Base-by-base conservation (phyloP, 2,888 invertebrate species). In the Scrobipalpa costella region DNA sequence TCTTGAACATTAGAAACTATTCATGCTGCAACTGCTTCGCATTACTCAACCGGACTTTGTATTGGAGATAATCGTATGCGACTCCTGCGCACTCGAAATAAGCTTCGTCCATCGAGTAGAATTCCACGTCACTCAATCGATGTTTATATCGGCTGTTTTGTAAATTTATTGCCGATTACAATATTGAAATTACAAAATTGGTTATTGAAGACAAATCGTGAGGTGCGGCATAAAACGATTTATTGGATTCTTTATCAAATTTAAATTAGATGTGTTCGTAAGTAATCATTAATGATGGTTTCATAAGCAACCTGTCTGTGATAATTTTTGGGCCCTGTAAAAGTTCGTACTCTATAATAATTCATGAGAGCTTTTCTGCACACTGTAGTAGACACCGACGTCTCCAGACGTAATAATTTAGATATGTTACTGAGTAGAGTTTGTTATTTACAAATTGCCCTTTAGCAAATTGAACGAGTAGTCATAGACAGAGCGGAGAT, bases 401-500 rank as follows among this genome's bases (percentile, higher is more conserved):
- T 38, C 3, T 38, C 8, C 38, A 2, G 38, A 38, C 38, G n/a
- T n/a, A n/a, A n/a, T n/a, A n/a, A n/a, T n/a, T n/a, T n/a, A n/a
- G n/a, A n/a, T n/a, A n/a, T n/a, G n/a, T n/a, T n/a, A n/a, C n/a
- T n/a, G n/a, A n/a, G n/a, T n/a, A n/a, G n/a, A n/a, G n/a, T n/a
- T n/a, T n/a, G n/a, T n/a, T 85, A 96, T 96, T 95, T 90, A 97
- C 96, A 94, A 92, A 73, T 94, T 93, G 70, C 96, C 96, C 74
- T 96, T 93, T 59, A 97, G 93, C 67, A 97, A 92, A 88, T 97
- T 97, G 74, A 96, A 94, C 77, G 95, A 95, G 85, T 97, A 97
- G 86, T 97, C 97, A 77, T 95, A 97, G n/a, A n/a, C n/a, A n/a
- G n/a, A 15, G 95, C 94, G 65, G 95, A 96, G 69, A 95, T 95